Percentiles rank a stretch among this genome's conserved stretches.
Evolutionary conservation across 2,797 vertebrate species (phyloP).

Genomic region (Capromys pilorides): DNA sequence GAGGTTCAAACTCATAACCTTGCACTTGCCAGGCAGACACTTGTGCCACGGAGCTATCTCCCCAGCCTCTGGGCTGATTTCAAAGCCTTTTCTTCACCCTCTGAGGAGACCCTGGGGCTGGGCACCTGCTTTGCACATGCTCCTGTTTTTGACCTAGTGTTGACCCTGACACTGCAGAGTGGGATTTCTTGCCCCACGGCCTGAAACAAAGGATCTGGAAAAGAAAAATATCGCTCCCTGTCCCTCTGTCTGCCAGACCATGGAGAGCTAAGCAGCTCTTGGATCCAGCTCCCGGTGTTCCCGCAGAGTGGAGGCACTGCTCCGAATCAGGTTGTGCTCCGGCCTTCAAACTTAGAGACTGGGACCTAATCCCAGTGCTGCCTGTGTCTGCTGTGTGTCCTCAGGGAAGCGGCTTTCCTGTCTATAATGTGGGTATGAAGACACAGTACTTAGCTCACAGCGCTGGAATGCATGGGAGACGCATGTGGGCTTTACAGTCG

Average conservation of each 20-base stretch:
- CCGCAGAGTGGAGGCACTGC: neutral
- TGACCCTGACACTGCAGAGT: neutral
- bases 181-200: neutral
- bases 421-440: neutral
- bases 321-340: neutral
- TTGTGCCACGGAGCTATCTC: too few relatives aligned
- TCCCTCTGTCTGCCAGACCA: neutral
- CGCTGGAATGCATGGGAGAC: neutral
- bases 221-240: neutral
- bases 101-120: neutral
- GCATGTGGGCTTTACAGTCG: neutral
- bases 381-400: neutral
- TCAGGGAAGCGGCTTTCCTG: neutral
- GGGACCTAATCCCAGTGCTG: neutral
- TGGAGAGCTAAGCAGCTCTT: neutral
- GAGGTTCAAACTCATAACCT: too few relatives aligned
- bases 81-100: neutral
- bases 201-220: neutral
- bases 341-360: neutral
- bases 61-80: neutral
- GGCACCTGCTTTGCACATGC: neutral
- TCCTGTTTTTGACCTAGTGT: neutral
- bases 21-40: too few relatives aligned
- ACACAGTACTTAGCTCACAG: neutral
- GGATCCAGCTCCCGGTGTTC: neutral